A percentile compares a stretch with the other conserved stretches of the same genome.
Conservation (phyloP, 2,113 vertebrate species). For the Thamnophis sirtalis region DNA sequence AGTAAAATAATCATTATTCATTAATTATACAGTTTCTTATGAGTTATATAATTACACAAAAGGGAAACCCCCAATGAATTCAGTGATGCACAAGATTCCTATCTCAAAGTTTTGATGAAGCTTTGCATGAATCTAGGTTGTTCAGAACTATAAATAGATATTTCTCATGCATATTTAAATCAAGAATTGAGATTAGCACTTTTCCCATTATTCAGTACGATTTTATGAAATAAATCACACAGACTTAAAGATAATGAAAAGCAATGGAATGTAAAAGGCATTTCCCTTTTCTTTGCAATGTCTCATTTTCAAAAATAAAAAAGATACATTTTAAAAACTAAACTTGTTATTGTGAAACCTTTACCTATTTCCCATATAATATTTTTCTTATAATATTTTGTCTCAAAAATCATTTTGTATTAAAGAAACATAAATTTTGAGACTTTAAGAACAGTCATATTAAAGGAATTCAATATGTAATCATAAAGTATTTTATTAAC, state of each 20-base stretch:
- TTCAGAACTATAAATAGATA: neutral
- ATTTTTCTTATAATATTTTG: conserved; percentile 27
- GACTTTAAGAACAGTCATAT: conserved; percentile 20
- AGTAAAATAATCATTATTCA: conserved; percentile 56
- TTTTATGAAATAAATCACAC: neutral
- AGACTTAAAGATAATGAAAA: neutral
- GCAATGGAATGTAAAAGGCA: neutral
- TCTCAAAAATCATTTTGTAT: conserved; percentile 18
- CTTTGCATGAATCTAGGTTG: neutral
- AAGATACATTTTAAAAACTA: neutral
- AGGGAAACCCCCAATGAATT: neutral
- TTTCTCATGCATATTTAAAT: neutral
- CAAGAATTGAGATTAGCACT: fast-evolving
- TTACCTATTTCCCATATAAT: conserved; percentile 40
- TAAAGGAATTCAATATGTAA: conserved; percentile 39
- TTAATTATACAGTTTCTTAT: conserved; percentile 50
- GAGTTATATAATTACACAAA: conserved; percentile 13
- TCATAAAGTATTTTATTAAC: conserved; percentile 46
- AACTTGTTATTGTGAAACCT: neutral
- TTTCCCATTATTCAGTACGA: neutral
- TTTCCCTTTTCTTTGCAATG: neutral
- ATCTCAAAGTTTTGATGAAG: neutral
- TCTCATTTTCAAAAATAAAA: neutral
- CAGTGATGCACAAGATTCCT: neutral
- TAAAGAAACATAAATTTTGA: neutral